Evolutionary conservation across 2,797 vertebrate species (phyloP), one percentile per base, ranked within the genome.

Genomic region (Premnoplex brunnescens): DNA sequence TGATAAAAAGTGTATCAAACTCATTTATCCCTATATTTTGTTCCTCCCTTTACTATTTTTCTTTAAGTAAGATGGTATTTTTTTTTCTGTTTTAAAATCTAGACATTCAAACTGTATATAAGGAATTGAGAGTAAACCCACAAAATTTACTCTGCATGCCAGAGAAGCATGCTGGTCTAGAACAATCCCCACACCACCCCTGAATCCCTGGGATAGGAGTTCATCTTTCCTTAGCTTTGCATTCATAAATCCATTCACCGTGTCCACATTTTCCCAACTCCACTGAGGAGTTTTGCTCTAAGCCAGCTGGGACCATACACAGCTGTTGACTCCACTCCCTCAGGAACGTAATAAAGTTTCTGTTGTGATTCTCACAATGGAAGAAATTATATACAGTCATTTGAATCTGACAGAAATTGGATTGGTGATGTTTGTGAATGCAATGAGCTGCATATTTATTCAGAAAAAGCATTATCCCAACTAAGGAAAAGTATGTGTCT

Each of bases 391-490:
- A 49, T n/a, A 32, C 6, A 55, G 39, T 44, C 3, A 37, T 81
- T 91, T 88, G 64, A 85, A 85, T 91, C 75, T 63, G 55, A 75
- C 36, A 60, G 54, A 63, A 75, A 30, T 20, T 54, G 52, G 34
- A 51, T 91, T 88, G 78, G 32, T 39, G 36, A 88, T 64, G 30
- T 85, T 85, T 75, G 24, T 64, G 75, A 85, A 69, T 54, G 43
- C 16, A 88, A 11, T 13, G 44, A 81, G 15, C 51, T 62, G 16
- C 26, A 7, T 36, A 27, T 83, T 88, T 91, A 63, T 63, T 72
- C 62, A 68, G 68, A 71, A 92, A 93, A 93, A 88, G n/a, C 62
- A 52, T 71, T 74, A 68, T 80, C 24, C 39, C 37, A 77, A 81
- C 26, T 16, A 64, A 76, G 48, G 28, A 85, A 60, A 88, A 89